Percentiles rank a stretch among this genome's conserved stretches.
Conservation (phyloP, 2,797 vertebrate species). For the Anabacerthia variegaticeps region DNA sequence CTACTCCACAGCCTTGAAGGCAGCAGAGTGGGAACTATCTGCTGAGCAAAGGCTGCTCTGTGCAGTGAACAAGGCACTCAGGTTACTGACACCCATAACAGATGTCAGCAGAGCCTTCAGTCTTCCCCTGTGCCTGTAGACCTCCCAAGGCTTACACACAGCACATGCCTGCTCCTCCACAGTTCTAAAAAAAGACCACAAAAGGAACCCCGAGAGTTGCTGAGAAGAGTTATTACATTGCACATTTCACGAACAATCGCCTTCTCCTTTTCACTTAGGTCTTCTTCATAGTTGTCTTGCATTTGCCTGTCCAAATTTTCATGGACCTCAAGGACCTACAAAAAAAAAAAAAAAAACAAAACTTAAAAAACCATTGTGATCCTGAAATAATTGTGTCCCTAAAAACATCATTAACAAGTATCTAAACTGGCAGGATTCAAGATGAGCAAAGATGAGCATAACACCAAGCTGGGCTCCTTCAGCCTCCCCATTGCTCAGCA, state of each 20-base stretch:
- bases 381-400: neutral
- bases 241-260: conserved; percentile 98
- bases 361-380: conserved; percentile 27
- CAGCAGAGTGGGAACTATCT: neutral
- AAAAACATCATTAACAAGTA: neutral
- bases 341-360: neutral
- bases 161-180: neutral
- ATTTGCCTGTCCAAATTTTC: conserved; percentile 94
- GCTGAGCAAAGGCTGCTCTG: neutral
- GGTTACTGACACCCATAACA: neutral
- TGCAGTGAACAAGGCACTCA: neutral
- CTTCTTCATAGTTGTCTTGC: conserved; percentile 91
- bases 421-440: neutral
- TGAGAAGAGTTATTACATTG: conserved; percentile 83
- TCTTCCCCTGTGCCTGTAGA: neutral
- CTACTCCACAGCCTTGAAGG: neutral
- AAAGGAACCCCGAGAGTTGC: neutral
- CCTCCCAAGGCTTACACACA: neutral
- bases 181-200: neutral
- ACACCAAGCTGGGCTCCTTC: neutral
- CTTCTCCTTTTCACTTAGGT: conserved; percentile 97
- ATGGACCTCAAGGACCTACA: conserved; percentile 94
- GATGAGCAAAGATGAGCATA: neutral
- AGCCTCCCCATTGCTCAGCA: neutral
- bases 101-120: neutral